These are phyloP conservation scores for Rhinopomastus cyanomelas DNA, from an alignment of 2,113 vertebrate species.

Conservation along the genomic window DNA sequence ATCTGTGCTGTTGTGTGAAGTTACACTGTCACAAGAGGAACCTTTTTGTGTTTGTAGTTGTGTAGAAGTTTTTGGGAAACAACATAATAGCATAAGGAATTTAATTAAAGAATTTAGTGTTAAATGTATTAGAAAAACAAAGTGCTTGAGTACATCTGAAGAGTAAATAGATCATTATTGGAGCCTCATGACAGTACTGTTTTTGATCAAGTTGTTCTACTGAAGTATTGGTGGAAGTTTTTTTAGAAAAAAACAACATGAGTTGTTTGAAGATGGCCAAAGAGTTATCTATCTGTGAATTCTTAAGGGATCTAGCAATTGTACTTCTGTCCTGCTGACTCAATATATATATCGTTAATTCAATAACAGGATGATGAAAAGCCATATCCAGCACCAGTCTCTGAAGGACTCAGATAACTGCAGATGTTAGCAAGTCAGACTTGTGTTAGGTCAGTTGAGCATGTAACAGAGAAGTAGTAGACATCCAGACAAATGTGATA, in stretches of 20 bases:
- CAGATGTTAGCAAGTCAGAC: not conserved
- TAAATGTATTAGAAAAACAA: not conserved
- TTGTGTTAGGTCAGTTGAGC: accelerated
- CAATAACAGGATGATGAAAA: not conserved
- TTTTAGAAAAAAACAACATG: accelerated
- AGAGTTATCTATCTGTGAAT: not conserved
- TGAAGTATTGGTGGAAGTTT: not conserved
- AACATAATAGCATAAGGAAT: not conserved
- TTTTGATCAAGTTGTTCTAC: not conserved
- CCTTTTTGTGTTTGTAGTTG: not conserved
- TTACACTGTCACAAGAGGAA: not conserved
- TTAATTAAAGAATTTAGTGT: not conserved
- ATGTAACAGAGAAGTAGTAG: accelerated
- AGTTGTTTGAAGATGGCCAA: not conserved
- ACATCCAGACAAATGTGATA: not conserved
- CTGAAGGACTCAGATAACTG: not conserved
- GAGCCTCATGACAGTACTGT: not conserved
- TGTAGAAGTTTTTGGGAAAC: not conserved
- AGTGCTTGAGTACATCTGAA: not conserved
- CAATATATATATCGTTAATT: not conserved
- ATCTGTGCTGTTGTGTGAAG: not conserved
- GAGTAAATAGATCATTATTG: not conserved
- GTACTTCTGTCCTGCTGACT: not conserved
- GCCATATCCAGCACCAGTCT: not conserved
- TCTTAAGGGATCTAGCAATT: not conserved